Evolutionary conservation across 2,113 vertebrate species (phyloP), one percentile per base, ranked within the genome.

Genomic region (Colossoma macropomum): DNA sequence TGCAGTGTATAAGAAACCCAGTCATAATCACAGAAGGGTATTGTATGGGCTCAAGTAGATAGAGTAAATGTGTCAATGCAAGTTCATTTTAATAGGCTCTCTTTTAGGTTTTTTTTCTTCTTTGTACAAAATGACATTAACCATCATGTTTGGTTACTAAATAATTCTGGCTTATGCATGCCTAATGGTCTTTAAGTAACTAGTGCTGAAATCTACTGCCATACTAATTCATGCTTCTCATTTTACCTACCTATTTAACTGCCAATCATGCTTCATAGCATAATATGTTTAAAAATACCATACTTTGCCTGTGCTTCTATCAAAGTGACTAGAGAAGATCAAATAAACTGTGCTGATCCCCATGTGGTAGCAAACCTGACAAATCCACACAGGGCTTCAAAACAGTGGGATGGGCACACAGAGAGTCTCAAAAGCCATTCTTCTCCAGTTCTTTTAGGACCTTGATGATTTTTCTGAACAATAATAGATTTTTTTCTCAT

Each of bases 91-190:
- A n/a, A n/a, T n/a, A n/a, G n/a, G n/a, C n/a, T n/a, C n/a, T n/a
- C n/a, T n/a, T n/a, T n/a, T n/a, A n/a, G n/a, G n/a, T n/a, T 12
- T 3, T 60, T 23, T 60, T 25, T 60, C 10, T 17, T 17, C 17
- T 1, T 4, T 11, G 6, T 50, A 45, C 4, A 45, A 45, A 45
- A 45, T 50, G 52, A 30, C 32, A 66, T 66, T 66, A 66, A 17
- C 63, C 62, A 63, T n/a, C 1, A 65, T 25, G 21, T 65, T 7
- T 13, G 25, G 13, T 34, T 10, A 50, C 23, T 0, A 45, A 13
- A 1, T 25, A 62, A 48, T 54, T 52, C 25, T 77, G n/a, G 48
- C 48, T 48, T 38, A 11, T 68, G 77, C 77, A 79, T 79, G 77
- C 28, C 23, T 60, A 30, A n/a, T 9, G 27, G 9, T 30, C 1